These are phyloP conservation scores for Acropora yongei DNA, from an alignment of 64 coral and sea anemone genomes.

Conservation along the genomic window DNA sequence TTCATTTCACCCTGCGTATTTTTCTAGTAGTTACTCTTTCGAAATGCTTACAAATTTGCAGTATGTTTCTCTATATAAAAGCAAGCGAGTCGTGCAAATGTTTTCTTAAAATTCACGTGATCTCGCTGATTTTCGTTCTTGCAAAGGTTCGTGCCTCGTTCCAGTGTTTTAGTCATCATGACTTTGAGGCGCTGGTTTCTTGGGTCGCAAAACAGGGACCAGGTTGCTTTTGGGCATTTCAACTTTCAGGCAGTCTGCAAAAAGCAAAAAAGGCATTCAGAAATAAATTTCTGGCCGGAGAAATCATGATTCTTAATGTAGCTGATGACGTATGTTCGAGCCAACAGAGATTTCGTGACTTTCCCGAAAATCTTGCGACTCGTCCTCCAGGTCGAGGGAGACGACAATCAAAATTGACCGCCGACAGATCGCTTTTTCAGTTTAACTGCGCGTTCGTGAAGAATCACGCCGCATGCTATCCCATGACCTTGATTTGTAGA, in stretches of 20 bases:
- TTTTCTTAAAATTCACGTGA: not conserved
- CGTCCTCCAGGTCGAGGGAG: too few relatives aligned
- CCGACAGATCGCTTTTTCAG: too few relatives aligned
- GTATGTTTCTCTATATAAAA: not conserved
- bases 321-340: too few relatives aligned
- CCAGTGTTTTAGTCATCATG: not conserved
- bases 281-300: too few relatives aligned
- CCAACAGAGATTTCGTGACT: too few relatives aligned
- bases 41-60: too few relatives aligned
- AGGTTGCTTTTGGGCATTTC: conserved; percentile 15
- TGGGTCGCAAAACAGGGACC: conserved; percentile 4
- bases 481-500: too few relatives aligned
- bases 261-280: not conserved
- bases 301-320: not conserved
- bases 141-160: not conserved
- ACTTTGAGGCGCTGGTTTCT: not conserved
- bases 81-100: not conserved
- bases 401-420: too few relatives aligned
- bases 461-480: too few relatives aligned
- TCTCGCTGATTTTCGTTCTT: not conserved
- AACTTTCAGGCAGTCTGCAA: conserved; percentile 9
- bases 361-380: too few relatives aligned
- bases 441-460: too few relatives aligned
- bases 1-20: not conserved
- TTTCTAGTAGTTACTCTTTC: too few relatives aligned